Evolutionary conservation across 2,888 invertebrate species (phyloP), one percentile per base, ranked within the genome.

Genomic region (Trilocha varians): DNA sequence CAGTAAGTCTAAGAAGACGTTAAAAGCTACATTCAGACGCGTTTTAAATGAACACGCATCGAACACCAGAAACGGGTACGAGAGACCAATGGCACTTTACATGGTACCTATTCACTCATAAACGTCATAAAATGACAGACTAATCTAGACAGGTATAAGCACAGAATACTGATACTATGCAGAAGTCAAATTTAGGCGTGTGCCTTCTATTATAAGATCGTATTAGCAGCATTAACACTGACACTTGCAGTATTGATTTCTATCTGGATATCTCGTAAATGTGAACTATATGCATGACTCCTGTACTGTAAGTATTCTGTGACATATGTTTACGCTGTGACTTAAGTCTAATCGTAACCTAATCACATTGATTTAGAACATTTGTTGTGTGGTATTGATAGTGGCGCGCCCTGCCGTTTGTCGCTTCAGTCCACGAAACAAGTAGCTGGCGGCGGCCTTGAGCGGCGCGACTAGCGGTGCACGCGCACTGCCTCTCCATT

Each of bases 401-500:
- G 78, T 70, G 65, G 69, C 69, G 70, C 76, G 82, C 73, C 64
- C 76, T 65, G 70, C 71, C 56, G 70, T 64, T 64, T 77, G 83
- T 49, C 80, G 84, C 76, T 87, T 88, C 79, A 91, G 87, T 82
- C 90, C 91, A 82, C 88, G 88, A 69, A 89, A 87, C 70, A 91
- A 87, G 78, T 89, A 91, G 68, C 78, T 87, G 72, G 90, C 91
- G 79, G 91, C 91, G 66, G 90, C 91, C 80, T 90, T 90, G 70
- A 85, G 65, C 45, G 85, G 85, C 59, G 88, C 88, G 66, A 88
- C 86, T 53, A 90, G 86, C 40, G 88, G 89, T 67, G 87, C 88
- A 73, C 88, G 88, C 70, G 88, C 84, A 69, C 80, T 74, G 65
- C 62, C 67, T 72, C 89, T 91, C 92, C 91, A 90, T 90, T 91